Evolutionary conservation across 2,113 vertebrate species (phyloP).

Genomic region (Fulica atra): DNA sequence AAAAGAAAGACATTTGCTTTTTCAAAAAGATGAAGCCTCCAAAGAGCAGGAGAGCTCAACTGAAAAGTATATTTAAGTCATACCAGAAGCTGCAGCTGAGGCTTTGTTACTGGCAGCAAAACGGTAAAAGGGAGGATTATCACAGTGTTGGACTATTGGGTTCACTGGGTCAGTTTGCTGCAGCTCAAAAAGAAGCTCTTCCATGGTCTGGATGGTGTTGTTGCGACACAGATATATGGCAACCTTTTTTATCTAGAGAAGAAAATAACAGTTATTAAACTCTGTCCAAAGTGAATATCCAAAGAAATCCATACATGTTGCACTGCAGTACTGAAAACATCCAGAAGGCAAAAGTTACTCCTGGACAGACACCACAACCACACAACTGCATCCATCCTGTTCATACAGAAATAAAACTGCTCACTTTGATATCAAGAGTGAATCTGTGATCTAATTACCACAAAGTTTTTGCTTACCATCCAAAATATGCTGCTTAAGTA

Average conservation of each 20-base stretch:
- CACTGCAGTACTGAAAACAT: neutral
- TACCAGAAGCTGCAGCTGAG: conserved; percentile 92
- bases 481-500: neutral
- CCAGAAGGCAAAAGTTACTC: neutral
- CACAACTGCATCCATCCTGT: neutral
- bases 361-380: neutral
- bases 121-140: conserved; percentile 97
- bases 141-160: conserved; percentile 94
- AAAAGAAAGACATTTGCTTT: neutral
- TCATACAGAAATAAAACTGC: neutral
- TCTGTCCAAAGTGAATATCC: neutral
- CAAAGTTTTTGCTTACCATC: neutral
- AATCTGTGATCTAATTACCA: neutral
- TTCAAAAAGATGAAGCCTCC: neutral
- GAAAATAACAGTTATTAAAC: neutral
- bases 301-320: neutral
- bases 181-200: conserved; percentile 96
- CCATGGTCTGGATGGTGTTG: conserved; percentile 99
- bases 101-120: conserved; percentile 94
- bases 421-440: neutral
- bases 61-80: neutral
- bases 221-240: conserved; percentile 95
- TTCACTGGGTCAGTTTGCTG: conserved; percentile 98
- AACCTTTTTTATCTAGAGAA: conserved; percentile 93
- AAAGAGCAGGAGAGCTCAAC: neutral